Conservation (phyloP, 2,888 invertebrate genomes). For the Therioaphis trifolii region DNA sequence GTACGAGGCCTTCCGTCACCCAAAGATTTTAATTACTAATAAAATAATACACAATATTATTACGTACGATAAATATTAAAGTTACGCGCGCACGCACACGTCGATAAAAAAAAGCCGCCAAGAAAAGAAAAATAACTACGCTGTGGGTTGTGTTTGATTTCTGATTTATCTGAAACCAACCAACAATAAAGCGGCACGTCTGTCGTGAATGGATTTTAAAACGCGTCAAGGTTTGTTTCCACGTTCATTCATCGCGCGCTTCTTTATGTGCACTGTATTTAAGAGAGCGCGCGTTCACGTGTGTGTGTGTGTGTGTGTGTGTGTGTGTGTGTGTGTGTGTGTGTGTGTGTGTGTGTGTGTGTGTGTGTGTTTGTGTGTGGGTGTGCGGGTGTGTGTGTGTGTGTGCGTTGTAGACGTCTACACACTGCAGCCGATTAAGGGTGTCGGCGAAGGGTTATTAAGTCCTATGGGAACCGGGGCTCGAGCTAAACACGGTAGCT, state of each 20-base stretch:
- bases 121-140: no score
- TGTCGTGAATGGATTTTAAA: not conserved
- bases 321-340: no score
- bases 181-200: not conserved
- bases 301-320: no score
- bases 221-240: conserved; percentile 41
- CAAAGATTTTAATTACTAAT: no score
- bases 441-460: conserved; percentile 35
- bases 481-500: conserved; percentile 59
- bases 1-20: no score
- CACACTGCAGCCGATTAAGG: conserved; percentile 32
- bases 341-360: no score
- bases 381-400: not conserved
- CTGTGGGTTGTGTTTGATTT: not conserved
- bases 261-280: no score
- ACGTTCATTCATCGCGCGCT: conserved; percentile 21
- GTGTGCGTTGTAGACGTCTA: not conserved
- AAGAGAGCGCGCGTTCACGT: no score
- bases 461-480: conserved; percentile 56
- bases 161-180: not conserved
- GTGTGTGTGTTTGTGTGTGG: not conserved
- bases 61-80: no score
- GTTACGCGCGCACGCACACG: no score
- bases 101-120: not conserved
- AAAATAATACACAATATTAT: no score